These are phyloP conservation scores for Mormyrus lacerda DNA, from an alignment of 2,113 vertebrate species.

Conservation along the genomic window DNA sequence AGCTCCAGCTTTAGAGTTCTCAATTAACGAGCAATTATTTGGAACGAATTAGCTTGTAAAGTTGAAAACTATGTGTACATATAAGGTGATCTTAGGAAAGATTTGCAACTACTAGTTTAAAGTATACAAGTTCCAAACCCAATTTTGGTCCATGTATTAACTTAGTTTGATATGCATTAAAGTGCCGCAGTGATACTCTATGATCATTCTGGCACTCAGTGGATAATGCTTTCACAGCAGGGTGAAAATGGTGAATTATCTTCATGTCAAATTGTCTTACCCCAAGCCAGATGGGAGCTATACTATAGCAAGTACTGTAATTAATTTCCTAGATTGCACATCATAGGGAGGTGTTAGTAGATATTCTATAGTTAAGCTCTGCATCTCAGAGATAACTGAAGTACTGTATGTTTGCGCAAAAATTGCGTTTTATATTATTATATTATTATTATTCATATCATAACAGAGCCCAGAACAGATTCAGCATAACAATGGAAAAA, in stretches of 20 bases:
- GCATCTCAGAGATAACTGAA: neutral
- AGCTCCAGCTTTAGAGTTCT: too few species aligned
- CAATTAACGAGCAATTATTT: too few species aligned
- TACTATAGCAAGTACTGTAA: neutral
- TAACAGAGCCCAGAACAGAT: neutral
- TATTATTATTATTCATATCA: too few species aligned
- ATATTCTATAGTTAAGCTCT: neutral
- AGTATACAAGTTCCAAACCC: neutral
- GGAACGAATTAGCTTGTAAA: too few species aligned
- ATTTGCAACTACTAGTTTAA: neutral
- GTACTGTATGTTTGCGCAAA: neutral
- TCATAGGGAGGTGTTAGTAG: neutral
- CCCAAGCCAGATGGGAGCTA: neutral
- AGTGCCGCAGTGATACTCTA: too few species aligned
- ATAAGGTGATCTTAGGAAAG: too few species aligned
- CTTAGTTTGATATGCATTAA: neutral
- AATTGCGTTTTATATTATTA: neutral
- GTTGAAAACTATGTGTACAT: too few species aligned
- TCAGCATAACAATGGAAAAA: neutral
- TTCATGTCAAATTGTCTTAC: neutral
- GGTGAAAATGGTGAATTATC: neutral
- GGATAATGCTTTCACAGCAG: neutral
- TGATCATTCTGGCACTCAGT: neutral
- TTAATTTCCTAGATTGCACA: neutral
- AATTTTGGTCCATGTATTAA: neutral